These are phyloP conservation scores for Tarsius wallacei DNA, from an alignment of 2,797 vertebrate genomes.

Conservation along the genomic window DNA sequence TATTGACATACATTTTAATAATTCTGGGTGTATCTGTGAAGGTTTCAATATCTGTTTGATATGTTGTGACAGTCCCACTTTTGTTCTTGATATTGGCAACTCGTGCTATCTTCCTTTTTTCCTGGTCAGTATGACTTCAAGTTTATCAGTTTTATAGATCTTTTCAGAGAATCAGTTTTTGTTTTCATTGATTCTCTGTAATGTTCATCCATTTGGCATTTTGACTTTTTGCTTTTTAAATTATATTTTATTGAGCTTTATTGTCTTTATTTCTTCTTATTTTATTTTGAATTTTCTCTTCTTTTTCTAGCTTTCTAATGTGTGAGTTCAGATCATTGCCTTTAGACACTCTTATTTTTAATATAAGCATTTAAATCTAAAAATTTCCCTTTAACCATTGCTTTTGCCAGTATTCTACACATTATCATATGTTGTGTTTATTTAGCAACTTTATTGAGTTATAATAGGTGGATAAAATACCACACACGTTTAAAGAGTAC, in stretches of 20 bases:
- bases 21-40: no score
- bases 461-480: neutral
- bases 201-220: neutral
- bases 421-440: neutral
- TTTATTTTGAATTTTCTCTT: neutral
- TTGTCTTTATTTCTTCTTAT: neutral
- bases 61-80: neutral
- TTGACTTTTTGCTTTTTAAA: neutral
- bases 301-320: neutral
- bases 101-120: neutral
- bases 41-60: neutral
- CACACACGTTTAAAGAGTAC: neutral
- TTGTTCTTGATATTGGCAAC: neutral
- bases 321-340: neutral
- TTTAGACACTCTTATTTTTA: neutral
- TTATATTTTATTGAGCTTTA: neutral
- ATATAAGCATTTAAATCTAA: neutral
- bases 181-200: neutral
- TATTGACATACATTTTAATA: neutral
- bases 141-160: neutral
- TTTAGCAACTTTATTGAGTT: neutral
- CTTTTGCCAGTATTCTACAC: neutral
- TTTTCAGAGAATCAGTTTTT: neutral
- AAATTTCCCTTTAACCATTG: neutral
- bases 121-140: neutral